phyloP scores from a whole-genome alignment of 1,140 invertebrate genomes.

The Adoxophyes honmai region DNA sequence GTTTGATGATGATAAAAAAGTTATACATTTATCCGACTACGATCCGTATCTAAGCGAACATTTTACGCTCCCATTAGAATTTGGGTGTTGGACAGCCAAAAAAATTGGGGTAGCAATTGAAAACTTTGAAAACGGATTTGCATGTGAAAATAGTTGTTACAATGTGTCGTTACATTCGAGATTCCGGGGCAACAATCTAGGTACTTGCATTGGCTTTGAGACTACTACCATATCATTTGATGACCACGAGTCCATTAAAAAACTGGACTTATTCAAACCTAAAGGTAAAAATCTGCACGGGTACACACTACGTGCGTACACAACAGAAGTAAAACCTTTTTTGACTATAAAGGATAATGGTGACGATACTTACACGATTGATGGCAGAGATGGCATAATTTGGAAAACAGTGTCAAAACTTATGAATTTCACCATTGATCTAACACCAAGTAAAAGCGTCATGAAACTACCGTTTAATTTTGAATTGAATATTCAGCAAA shows the following conservation, averaged over 20 bases:
- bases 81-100: conserved; percentile 50
- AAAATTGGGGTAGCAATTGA: conserved; percentile 46
- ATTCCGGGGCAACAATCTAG: conserved; percentile 45
- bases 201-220: conserved; percentile 56
- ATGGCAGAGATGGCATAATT: conserved; percentile 49
- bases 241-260: conserved; percentile 16
- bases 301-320: conserved; percentile 40
- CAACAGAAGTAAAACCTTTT: conserved; percentile 54
- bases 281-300: conserved; percentile 56
- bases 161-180: conserved; percentile 53
- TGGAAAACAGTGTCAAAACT: conserved; percentile 54
- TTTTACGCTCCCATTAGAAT: conserved; percentile 38
- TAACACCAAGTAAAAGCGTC: conserved; percentile 32
- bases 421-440: conserved; percentile 60
- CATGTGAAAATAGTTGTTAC: conserved; percentile 47
- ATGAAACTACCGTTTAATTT: conserved; percentile 49
- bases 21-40: conserved; percentile 36
- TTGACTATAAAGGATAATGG: conserved; percentile 35
- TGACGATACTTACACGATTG: conserved; percentile 40
- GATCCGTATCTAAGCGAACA: conserved; percentile 48
- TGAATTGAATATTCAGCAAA: conserved; percentile 47
- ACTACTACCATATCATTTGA: conserved; percentile 32
- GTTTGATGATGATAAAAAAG: conserved; percentile 31
- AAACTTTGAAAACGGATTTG: conserved; percentile 38
- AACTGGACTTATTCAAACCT: conserved; percentile 47